Percentiles rank a stretch among this genome's conserved stretches.
These are phyloP conservation scores for Iselma pallidipennis DNA, from an alignment of 2,888 invertebrate species.

Conservation along the genomic window DNA sequence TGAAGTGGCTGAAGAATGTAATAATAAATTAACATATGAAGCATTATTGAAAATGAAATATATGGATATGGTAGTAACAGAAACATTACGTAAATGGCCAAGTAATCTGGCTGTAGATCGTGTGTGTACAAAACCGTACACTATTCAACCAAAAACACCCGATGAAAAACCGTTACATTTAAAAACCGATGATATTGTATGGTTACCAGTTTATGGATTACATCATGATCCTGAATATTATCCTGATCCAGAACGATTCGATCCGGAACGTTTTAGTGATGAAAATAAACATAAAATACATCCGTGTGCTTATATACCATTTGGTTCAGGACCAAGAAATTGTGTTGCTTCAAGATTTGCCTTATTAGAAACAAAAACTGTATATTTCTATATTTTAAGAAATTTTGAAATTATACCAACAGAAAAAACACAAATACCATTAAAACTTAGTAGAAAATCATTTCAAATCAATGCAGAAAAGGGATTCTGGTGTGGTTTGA, in stretches of 20 bases:
- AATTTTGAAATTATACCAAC: conserved; percentile 39
- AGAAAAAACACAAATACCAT: conserved; percentile 40
- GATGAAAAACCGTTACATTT: conserved; percentile 30
- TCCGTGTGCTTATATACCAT: conserved; percentile 51
- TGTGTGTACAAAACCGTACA: conserved; percentile 33
- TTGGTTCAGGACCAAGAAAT: conserved; percentile 62
- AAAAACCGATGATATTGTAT: conserved; percentile 26
- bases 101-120: conserved; percentile 21
- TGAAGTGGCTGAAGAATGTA: conserved; percentile 12
- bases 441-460: conserved; percentile 29
- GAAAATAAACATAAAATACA: conserved; percentile 60
- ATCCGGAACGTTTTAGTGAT: conserved; percentile 55
- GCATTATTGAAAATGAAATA: conserved; percentile 61
- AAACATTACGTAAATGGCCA: conserved; percentile 11
- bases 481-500: conserved; percentile 43
- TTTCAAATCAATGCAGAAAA: conserved; percentile 33
- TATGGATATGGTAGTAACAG: conserved; percentile 64
- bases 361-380: conserved; percentile 39
- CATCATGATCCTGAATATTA: conserved; percentile 42
- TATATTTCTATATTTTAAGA: conserved; percentile 37
- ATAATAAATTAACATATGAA: conserved; percentile 57
- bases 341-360: conserved; percentile 61
- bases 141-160: conserved; percentile 27
- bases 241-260: conserved; percentile 45
- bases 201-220: conserved; percentile 38